Evolutionary conservation across 92 coral and sea anemone species (phyloP).

Genomic region (Meandrina meandrites): DNA sequence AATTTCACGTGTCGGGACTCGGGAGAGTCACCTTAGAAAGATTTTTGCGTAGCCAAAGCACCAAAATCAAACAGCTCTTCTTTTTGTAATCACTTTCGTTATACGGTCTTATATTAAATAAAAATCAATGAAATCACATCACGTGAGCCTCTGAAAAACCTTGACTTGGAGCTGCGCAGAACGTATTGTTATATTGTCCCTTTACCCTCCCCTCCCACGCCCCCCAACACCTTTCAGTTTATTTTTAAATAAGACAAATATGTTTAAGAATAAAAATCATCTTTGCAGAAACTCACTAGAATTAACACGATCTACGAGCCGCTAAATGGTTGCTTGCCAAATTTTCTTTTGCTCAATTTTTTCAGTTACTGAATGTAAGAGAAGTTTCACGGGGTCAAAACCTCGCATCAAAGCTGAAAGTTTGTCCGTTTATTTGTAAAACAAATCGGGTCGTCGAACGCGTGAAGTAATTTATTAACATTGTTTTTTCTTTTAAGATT

Average conservation of each 20-base stretch:
- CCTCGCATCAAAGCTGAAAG: not conserved
- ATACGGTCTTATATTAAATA: too few species aligned
- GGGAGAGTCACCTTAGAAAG: too few species aligned
- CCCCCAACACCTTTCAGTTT: not conserved
- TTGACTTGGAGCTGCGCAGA: too few species aligned
- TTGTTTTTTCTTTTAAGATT: constrained; percentile 5
- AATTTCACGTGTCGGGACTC: too few species aligned
- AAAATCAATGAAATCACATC: too few species aligned
- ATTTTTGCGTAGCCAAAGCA: too few species aligned
- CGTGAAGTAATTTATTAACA: constrained; percentile 35
- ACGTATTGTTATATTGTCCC: too few species aligned
- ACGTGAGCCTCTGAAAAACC: too few species aligned
- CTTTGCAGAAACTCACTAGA: not conserved
- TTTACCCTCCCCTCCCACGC: too few species aligned
- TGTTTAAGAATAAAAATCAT: not conserved
- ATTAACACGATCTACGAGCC: not conserved
- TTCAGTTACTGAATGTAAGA: not conserved
- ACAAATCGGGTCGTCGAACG: constrained; percentile 9
- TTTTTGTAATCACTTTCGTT: too few species aligned
- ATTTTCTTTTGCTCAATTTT: not conserved
- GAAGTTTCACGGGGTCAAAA: not conserved
- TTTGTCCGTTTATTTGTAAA: constrained; percentile 11
- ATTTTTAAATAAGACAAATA: not conserved
- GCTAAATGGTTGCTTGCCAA: not conserved
- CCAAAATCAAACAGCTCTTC: too few species aligned